Conservation (phyloP, 1,140 invertebrate species). For the Conopomorpha cramerella region DNA sequence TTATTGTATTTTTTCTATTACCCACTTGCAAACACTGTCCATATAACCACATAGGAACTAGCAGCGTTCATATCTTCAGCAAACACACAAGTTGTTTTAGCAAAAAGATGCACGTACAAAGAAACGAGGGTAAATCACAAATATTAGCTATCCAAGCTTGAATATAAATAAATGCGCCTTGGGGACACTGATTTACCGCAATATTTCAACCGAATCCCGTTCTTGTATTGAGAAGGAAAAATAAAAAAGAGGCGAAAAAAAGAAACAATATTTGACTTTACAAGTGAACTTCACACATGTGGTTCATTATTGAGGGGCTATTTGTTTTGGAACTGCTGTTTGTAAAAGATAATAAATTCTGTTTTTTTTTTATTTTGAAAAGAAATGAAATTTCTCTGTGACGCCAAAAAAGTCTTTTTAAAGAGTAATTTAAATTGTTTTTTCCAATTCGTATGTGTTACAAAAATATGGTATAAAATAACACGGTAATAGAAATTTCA, state of each 20-base stretch:
- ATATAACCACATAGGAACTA: constrained; percentile 12
- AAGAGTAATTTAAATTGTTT: no score
- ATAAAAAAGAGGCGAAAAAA: no score
- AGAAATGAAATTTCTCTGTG: no score
- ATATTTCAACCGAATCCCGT: constrained; percentile 40
- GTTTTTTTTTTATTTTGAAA: not conserved
- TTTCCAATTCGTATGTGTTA: no score
- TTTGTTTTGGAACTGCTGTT: not conserved
- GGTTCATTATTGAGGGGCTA: constrained; percentile 7
- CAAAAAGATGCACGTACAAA: no score
- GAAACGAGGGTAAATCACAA: no score
- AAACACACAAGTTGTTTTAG: no score
- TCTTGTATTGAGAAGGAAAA: constrained; percentile 13
- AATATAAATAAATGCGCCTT: constrained; percentile 41
- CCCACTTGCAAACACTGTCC: no score
- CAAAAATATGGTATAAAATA: no score
- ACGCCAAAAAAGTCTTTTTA: no score
- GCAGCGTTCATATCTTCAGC: constrained; percentile 1
- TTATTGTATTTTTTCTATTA: not conserved
- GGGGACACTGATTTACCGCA: constrained; percentile 42
- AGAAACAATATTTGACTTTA: constrained; percentile 21
- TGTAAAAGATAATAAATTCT: no score
- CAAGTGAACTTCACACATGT: constrained; percentile 18
- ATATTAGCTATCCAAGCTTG: constrained; percentile 32
- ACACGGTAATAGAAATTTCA: no score